Conservation (phyloP, 2,888 invertebrate genomes). For the Rapana venosa region DNA sequence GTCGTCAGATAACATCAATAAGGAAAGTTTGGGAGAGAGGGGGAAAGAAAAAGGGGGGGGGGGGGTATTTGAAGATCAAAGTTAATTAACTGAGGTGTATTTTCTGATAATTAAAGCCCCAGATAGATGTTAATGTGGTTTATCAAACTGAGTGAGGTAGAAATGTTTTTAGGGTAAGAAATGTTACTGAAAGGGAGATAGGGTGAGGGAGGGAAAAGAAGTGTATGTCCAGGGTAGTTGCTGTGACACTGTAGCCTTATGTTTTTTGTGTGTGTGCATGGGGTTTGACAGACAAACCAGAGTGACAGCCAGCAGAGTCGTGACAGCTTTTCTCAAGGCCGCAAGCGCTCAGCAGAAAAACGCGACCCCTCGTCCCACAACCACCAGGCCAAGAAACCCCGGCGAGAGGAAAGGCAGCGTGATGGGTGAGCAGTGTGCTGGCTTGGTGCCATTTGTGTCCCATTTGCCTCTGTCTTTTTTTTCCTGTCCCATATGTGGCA, state of each 20-base stretch:
- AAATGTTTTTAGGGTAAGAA: too few relatives aligned
- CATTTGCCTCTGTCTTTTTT: not conserved
- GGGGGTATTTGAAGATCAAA: too few relatives aligned
- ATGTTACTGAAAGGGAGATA: too few relatives aligned
- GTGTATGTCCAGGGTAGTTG: too few relatives aligned
- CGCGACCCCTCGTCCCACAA: slow-evolving; percentile 31
- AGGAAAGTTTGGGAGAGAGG: too few relatives aligned
- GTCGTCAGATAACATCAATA: too few relatives aligned
- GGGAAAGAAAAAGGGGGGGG: too few relatives aligned
- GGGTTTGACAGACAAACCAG: slow-evolving; percentile 28
- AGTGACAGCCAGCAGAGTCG: slow-evolving; percentile 31
- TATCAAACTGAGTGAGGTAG: too few relatives aligned
- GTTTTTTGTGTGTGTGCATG: not conserved
- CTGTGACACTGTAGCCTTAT: not conserved
- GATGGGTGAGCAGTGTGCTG: slow-evolving; percentile 37
- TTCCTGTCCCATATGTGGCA: slow-evolving; percentile 16
- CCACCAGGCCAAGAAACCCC: slow-evolving; percentile 38
- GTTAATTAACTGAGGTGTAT: too few relatives aligned
- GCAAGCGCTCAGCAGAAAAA: slow-evolving; percentile 12
- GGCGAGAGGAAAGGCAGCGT: slow-evolving; percentile 35
- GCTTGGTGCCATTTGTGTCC: not conserved
- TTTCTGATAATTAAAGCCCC: too few relatives aligned
- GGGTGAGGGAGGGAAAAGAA: too few relatives aligned
- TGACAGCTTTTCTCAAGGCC: slow-evolving; percentile 36
- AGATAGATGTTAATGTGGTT: too few relatives aligned